Percentiles rank a stretch among this genome's conserved stretches.
Evolutionary conservation across 2,113 vertebrate species (phyloP).

Genomic region (Neotragus pygmaeus): DNA sequence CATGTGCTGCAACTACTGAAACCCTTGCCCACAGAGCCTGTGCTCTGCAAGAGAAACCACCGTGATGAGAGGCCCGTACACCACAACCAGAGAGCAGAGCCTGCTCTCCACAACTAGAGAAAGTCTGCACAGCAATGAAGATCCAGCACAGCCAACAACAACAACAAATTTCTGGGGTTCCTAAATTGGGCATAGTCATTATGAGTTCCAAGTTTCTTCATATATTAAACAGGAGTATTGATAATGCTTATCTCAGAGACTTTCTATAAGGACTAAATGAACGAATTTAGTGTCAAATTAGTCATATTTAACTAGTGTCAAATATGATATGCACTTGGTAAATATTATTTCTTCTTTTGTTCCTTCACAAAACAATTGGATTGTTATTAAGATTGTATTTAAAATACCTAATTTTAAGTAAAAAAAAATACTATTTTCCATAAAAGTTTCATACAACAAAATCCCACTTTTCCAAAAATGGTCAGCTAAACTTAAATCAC

Average conservation of each 20-base stretch:
- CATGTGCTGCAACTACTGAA: not conserved
- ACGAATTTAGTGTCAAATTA: not conserved
- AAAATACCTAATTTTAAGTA: not conserved
- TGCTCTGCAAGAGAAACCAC: not conserved
- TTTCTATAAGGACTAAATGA: not conserved
- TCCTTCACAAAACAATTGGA: not conserved
- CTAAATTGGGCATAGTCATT: not conserved
- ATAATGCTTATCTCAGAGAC: not conserved
- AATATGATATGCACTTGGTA: not conserved
- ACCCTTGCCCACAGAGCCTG: not conserved
- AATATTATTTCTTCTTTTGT: not conserved
- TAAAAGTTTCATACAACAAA: not conserved
- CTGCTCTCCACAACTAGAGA: not conserved
- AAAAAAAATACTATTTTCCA: not conserved
- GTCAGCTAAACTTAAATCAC: not conserved
- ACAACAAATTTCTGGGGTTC: not conserved
- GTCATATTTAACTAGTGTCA: not conserved
- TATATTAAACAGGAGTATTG: not conserved
- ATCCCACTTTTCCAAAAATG: not conserved
- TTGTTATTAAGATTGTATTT: not conserved
- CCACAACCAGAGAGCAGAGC: fast-evolving
- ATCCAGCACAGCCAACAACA: not conserved
- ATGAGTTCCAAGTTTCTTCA: not conserved
- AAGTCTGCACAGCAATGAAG: not conserved
- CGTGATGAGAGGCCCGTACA: not conserved